Base-by-base conservation (phyloP, 2,888 invertebrate genomes). In the Galerucella nymphaeae region DNA sequence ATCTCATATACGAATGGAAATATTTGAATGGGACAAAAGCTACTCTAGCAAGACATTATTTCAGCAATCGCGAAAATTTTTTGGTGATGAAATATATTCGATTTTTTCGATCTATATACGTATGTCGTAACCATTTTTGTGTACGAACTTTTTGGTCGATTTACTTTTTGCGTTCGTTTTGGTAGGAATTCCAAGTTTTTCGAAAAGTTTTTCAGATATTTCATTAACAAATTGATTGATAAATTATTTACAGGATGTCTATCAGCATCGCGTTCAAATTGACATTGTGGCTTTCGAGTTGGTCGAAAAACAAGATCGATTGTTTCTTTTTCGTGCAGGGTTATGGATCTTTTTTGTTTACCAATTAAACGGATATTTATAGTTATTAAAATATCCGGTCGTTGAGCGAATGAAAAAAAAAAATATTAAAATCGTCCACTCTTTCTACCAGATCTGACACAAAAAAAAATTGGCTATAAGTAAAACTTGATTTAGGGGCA, bases 221-320 rank as follows among this genome's bases (percentile, higher is more conserved):
- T 70, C 70, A 70, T 70, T 70, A 70, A 57, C 57, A 63, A 38
- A 63, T 70, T 63, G 70, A 70, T 70, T 63, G 70, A 63, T 63
- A 63, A 70, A 70, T 70, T 63, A 70, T 70, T 45, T 63, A 63
- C 63, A 70, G 70, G 70, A 70, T 30, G 65, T 66, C 53, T 42
- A 59, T 18, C n/a, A 38, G 42, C 53, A 70, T 57, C 58, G 59
- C 45, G 63, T 70, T 63, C 63, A 70, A 70, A 70, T 70, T 63
- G 70, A 70, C 70, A 64, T 64, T 70, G 70, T 55, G 70, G 70
- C 57, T 61, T 61, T 38, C n/a, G 58, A 61, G 48, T 38, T 55
- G 16, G 23, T 11, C 16, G 65, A 65, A 65, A 70, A 70, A 70
- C 42, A 20, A 45, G 38, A 66, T 66, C 66, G 66, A 45, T 41